phyloP scores from a whole-genome alignment of 2,113 vertebrate species.

The Osmerus eperlanus region DNA sequence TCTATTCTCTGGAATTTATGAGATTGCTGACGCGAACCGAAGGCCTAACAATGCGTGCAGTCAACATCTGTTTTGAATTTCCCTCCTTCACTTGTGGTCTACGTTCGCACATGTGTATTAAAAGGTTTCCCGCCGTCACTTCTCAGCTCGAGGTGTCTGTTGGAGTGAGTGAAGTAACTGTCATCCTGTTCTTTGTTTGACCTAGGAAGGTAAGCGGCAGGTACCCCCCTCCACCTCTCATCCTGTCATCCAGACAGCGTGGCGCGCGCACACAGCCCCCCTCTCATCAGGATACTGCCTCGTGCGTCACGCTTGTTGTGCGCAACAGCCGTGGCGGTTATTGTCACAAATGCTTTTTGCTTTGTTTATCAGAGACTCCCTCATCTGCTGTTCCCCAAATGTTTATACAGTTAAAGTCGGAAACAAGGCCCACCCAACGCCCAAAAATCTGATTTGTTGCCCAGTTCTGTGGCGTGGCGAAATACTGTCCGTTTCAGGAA shows the following conservation, averaged over 20 bases:
- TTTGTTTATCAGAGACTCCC: neutral
- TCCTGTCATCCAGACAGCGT: neutral
- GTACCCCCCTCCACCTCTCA: no score
- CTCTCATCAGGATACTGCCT: neutral
- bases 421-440: no score
- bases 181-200: no score
- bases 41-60: neutral
- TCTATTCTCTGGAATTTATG: no score
- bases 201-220: no score
- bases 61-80: constrained; percentile 14
- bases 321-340: neutral
- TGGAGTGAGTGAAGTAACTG: no score
- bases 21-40: no score
- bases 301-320: neutral
- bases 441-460: no score
- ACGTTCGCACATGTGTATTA: neutral
- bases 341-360: neutral
- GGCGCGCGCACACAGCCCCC: neutral
- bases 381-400: no score
- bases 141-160: neutral
- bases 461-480: no score
- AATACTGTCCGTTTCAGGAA: no score
- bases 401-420: no score
- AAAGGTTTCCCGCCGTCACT: neutral
- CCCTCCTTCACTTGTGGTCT: neutral